A percentile compares a stretch with the other conserved stretches of the same genome.
These are phyloP conservation scores for Papio anubis DNA, from an alignment of 2,113 vertebrate genomes.

Conservation along the genomic window DNA sequence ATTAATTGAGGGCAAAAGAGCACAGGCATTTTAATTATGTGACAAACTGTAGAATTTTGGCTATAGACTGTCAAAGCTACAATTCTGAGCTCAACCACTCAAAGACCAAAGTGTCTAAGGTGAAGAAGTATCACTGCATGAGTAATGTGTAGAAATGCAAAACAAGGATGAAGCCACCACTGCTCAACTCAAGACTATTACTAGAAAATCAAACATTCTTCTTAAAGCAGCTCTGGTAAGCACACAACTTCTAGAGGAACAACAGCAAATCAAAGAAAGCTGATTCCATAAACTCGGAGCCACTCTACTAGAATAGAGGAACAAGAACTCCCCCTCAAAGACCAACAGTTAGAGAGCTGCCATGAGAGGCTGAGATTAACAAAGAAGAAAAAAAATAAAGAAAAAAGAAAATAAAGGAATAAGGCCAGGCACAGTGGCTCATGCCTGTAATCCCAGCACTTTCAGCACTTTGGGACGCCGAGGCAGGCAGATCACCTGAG, in stretches of 20 bases:
- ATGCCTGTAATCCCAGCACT: too few relatives aligned
- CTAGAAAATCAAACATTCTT: background rate
- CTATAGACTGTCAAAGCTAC: background rate
- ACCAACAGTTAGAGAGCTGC: background rate
- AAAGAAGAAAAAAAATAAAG: too few relatives aligned
- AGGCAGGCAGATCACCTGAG: too few relatives aligned
- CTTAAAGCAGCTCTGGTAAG: background rate
- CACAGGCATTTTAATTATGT: constrained; percentile 12
- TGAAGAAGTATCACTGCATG: background rate
- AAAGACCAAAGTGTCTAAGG: background rate
- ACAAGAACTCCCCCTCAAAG: background rate
- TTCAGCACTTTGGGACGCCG: too few relatives aligned
- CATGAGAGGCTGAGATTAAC: background rate
- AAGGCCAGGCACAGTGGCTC: too few relatives aligned
- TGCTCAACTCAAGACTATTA: background rate
- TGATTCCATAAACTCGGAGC: background rate
- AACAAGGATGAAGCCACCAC: background rate
- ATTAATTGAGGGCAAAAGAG: constrained; percentile 44
- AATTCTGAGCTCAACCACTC: background rate
- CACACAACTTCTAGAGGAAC: background rate
- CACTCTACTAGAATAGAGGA: background rate
- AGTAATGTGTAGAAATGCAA: background rate
- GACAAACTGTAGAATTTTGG: constrained; percentile 9
- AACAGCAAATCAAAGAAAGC: background rate
- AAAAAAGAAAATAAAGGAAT: too few relatives aligned